Evolutionary conservation across 2,888 invertebrate species (phyloP).

Genomic region (Cosmia trapezina): DNA sequence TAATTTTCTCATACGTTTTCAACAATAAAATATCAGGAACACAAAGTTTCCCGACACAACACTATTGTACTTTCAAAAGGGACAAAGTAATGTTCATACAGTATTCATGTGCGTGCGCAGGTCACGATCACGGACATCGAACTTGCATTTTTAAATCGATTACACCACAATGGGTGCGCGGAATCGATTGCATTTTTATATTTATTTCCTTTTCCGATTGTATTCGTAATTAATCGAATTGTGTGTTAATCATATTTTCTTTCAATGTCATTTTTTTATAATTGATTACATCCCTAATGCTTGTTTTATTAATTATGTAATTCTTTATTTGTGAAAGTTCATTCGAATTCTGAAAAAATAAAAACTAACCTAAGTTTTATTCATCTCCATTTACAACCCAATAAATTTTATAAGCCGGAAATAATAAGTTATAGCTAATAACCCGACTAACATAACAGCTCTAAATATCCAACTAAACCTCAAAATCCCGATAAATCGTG

Average conservation of each 20-base stretch:
- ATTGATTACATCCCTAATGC: slow-evolving; percentile 43
- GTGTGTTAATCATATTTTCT: slow-evolving; percentile 78
- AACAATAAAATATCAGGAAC: slow-evolving; percentile 57
- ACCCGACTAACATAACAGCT: slow-evolving; percentile 31
- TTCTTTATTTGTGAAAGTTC: neutral
- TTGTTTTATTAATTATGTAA: slow-evolving; percentile 41
- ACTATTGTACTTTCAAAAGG: slow-evolving; percentile 68
- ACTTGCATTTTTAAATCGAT: slow-evolving; percentile 87
- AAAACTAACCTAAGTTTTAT: neutral
- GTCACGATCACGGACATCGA: slow-evolving; percentile 89
- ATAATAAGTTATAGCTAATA: slow-evolving; percentile 32
- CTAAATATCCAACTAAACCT: slow-evolving; percentile 48
- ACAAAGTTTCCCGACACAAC: slow-evolving; percentile 62
- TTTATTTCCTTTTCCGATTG: slow-evolving; percentile 76
- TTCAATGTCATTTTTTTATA: slow-evolving; percentile 52
- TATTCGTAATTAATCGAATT: slow-evolving; percentile 77
- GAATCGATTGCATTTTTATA: slow-evolving; percentile 79
- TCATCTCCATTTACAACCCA: neutral
- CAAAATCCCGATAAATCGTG: slow-evolving; percentile 66
- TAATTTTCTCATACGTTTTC: slow-evolving; percentile 40
- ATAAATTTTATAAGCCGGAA: slow-evolving; percentile 25
- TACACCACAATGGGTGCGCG: slow-evolving; percentile 78
- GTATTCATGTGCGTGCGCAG: slow-evolving; percentile 85
- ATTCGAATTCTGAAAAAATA: neutral
- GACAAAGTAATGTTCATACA: slow-evolving; percentile 81